These are phyloP conservation scores for Pseudorasbora parva DNA, from an alignment of 2,113 vertebrate genomes.

Conservation along the genomic window DNA sequence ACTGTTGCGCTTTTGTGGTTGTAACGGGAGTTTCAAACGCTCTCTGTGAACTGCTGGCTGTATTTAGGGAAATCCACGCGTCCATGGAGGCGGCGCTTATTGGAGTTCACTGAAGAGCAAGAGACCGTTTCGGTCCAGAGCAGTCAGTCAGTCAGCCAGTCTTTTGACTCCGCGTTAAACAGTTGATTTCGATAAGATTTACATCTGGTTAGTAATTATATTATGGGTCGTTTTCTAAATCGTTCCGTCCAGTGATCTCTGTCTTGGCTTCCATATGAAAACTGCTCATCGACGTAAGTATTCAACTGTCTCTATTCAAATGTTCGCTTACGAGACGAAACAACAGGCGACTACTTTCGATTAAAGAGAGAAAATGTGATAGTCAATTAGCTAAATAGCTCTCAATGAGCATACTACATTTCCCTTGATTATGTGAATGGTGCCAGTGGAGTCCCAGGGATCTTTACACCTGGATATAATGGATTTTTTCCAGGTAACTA, in stretches of 20 bases:
- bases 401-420: not conserved
- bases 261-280: slow-evolving; percentile 16
- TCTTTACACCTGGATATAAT: not conserved
- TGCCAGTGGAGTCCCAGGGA: not conserved
- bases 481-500: not conserved
- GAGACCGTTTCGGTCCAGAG: not conserved
- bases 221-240: not conserved
- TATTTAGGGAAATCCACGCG: slow-evolving; percentile 52
- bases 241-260: not conserved
- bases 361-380: not conserved
- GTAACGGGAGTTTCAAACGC: not conserved
- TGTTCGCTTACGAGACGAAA: not conserved
- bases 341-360: not conserved
- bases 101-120: not conserved
- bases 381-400: not conserved
- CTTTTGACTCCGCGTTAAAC: not conserved
- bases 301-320: slow-evolving; percentile 13
- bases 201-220: not conserved
- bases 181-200: not conserved
- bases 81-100: slow-evolving; percentile 50
- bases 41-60: not conserved
- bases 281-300: slow-evolving; percentile 30
- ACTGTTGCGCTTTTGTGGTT: not conserved
- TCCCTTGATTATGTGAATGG: not conserved
- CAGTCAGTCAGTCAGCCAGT: not conserved